phyloP scores from a whole-genome alignment of 2,888 invertebrate genomes.

The Dasysyrphus albostriatus region DNA sequence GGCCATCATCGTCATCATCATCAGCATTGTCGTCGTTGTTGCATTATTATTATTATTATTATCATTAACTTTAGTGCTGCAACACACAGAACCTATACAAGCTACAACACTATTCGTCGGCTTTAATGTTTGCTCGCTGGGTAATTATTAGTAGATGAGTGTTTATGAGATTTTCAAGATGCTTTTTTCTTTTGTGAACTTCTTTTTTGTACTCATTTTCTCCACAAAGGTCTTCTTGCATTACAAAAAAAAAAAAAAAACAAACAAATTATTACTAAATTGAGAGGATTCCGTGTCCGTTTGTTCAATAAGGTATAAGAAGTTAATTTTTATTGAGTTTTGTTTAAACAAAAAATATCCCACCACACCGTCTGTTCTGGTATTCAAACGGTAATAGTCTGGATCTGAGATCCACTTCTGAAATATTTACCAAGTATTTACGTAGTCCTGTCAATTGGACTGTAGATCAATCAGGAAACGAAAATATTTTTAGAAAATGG shows the following conservation, averaged over 20 bases:
- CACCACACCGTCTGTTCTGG: too few species aligned
- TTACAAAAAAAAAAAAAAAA: neutral
- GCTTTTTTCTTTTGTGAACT: neutral
- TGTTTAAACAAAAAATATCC: too few species aligned
- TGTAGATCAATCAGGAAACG: too few species aligned
- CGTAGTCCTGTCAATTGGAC: too few species aligned
- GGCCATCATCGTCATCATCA: constrained; percentile 42
- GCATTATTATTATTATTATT: constrained; percentile 45
- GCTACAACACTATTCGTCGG: neutral
- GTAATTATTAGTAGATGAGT: constrained; percentile 25
- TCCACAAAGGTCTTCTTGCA: neutral
- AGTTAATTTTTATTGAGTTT: too few species aligned
- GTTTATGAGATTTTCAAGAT: constrained; percentile 16
- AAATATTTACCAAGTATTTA: too few species aligned
- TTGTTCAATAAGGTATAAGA: neutral
- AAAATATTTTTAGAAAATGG: too few species aligned
- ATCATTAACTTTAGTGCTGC: constrained; percentile 52
- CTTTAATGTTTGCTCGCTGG: constrained; percentile 4
- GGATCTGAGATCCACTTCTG: too few species aligned
- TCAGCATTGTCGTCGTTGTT: constrained; percentile 26
- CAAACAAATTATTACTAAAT: neutral
- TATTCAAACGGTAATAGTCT: too few species aligned
- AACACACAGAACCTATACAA: constrained; percentile 31
- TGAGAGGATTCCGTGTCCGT: neutral
- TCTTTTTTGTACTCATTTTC: neutral